A percentile compares a stretch with the other conserved stretches of the same genome.
phyloP scores from a whole-genome alignment of 1,140 invertebrate genomes.

The Mycetomoellerius zeteki region DNA sequence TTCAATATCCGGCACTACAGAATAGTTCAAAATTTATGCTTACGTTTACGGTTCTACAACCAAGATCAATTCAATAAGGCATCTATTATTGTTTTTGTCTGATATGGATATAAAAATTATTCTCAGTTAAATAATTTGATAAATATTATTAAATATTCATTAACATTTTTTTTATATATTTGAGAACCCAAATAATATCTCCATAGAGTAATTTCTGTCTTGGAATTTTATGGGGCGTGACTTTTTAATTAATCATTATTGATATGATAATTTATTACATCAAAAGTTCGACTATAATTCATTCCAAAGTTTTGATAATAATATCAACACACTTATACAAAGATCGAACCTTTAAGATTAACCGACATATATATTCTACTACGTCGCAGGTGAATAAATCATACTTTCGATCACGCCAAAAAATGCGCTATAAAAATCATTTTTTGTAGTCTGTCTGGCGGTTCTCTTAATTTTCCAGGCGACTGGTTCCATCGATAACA shows the following conservation, averaged over 20 bases:
- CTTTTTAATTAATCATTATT: constrained; percentile 15
- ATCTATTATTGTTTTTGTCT: neutral
- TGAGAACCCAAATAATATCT: neutral
- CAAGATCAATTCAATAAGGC: neutral
- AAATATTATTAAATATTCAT: neutral
- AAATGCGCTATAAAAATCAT: constrained; percentile 22
- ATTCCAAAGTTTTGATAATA: constrained; percentile 29
- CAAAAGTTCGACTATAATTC: neutral
- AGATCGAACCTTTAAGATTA: constrained; percentile 41
- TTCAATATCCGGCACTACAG: neutral
- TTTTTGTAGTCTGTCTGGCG: constrained; percentile 9
- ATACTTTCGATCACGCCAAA: neutral
- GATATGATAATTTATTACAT: neutral
- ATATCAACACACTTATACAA: neutral
- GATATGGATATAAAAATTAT: neutral
- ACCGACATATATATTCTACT: neutral
- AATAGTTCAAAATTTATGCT: neutral
- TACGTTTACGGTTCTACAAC: neutral
- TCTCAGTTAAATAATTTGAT: too few species aligned
- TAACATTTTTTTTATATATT: neutral
- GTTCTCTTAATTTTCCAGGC: constrained; percentile 45
- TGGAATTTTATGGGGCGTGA: neutral
- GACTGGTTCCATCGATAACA: constrained; percentile 44
- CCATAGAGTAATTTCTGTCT: neutral
- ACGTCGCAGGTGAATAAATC: constrained; percentile 29